A percentile compares a stretch with the other conserved stretches of the same genome.
These are phyloP conservation scores for Clavelina lepadiformis DNA, from an alignment of 23 tunicate species.

Conservation along the genomic window DNA sequence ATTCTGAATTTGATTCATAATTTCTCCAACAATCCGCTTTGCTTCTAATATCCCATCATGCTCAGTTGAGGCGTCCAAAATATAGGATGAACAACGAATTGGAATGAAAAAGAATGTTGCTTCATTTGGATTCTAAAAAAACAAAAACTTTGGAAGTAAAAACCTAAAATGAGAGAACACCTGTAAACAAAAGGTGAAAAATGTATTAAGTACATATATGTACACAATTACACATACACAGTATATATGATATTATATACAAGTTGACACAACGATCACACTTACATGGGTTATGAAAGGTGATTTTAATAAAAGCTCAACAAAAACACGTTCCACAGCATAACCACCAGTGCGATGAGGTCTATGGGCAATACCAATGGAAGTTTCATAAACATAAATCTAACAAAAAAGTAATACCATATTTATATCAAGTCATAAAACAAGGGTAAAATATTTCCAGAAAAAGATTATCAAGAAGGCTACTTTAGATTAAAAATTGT, in stretches of 20 bases:
- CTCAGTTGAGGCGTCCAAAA: constrained; percentile 36
- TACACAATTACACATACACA: too few species aligned
- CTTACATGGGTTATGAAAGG: constrained; percentile 50
- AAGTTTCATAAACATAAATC: constrained; percentile 69
- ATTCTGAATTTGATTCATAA: constrained; percentile 40
- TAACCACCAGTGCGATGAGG: constrained; percentile 46
- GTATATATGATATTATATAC: too few species aligned
- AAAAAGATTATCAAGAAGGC: too few species aligned
- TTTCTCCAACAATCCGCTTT: constrained; percentile 30
- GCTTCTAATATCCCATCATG: constrained; percentile 58
- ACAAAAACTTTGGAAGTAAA: not conserved
- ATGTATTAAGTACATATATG: too few species aligned
- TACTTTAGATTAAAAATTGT: not conserved
- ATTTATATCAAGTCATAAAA: too few species aligned
- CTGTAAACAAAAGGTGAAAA: too few species aligned
- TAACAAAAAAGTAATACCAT: not conserved
- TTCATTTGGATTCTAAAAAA: constrained; percentile 36
- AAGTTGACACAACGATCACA: too few species aligned
- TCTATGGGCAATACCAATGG: constrained; percentile 35
- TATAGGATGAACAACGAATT: constrained; percentile 83
- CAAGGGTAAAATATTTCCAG: too few species aligned
- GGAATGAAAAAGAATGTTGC: constrained; percentile 89
- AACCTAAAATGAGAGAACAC: too few species aligned
- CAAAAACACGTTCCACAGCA: constrained; percentile 57
- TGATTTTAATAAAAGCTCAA: constrained; percentile 39